Evolutionary conservation across 2,797 vertebrate genomes (phyloP), one percentile per base, ranked within the genome.

Genomic region (Oceanodroma leucorhoa): DNA sequence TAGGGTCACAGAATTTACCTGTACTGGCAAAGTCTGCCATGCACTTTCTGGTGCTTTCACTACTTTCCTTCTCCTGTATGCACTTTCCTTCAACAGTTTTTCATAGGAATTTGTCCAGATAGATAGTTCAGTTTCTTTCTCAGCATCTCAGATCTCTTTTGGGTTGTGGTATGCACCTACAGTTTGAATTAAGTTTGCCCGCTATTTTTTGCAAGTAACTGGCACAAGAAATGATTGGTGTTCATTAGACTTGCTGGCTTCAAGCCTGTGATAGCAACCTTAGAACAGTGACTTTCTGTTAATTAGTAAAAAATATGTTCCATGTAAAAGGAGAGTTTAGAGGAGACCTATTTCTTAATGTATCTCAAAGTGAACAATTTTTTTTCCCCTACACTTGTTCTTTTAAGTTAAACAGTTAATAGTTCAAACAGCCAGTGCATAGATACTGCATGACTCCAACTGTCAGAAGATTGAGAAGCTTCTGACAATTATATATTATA

Each of bases 161-260:
- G 67, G 29, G 21, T 21, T 40, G 23, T 78, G 24, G 11, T 54
- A 16, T 73, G 30, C 22, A 61, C 19, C n/a, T 48, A 29, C 17
- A n/a, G 6, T 67, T 80, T 61, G 11, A 55, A n/a, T 54, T 55
- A 54, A 77, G 19, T 29, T 77, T 0, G 0, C 24, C 14, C 10
- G 2, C 43, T 87, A 29, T 50, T 82, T 80, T 79, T 91, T 78
- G 21, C 43, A 34, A 51, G 22, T 40, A 60, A 41, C 14, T 76
- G 45, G 12, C 27, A 43, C 19, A 64, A 64, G 14, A 71, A 43
- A 2, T 22, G 8, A 2, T 26, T 65, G 22, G 2, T 58, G 3
- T 3, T 22, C 80, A 34, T 64, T 65, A 73, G 32, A 48, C 10
- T 73, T 65, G 6, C 15, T 53, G 41, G 11, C 11, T 80, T 80